Evolutionary conservation across 2,888 invertebrate species (phyloP).

Genomic region (Amphipyra tragopoginis): DNA sequence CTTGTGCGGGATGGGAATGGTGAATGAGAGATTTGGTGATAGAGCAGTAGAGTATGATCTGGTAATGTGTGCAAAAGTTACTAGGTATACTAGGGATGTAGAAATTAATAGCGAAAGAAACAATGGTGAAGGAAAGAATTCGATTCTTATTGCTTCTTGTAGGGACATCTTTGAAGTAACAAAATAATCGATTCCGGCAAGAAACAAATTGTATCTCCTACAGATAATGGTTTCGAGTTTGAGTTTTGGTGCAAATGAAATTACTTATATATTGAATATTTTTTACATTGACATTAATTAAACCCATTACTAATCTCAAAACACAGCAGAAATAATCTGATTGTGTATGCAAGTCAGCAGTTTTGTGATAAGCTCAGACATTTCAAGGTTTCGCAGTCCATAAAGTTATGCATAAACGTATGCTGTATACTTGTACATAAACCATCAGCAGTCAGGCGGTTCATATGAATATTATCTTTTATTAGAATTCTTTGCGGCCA

Average conservation of each 20-base stretch:
- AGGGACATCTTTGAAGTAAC: too few species aligned
- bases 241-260: too few species aligned
- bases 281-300: too few species aligned
- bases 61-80: neutral
- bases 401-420: constrained; percentile 31
- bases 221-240: too few species aligned
- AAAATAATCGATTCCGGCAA: too few species aligned
- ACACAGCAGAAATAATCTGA: constrained; percentile 1
- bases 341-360: constrained; percentile 21
- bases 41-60: neutral
- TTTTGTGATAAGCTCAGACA: constrained; percentile 26
- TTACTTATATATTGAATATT: too few species aligned
- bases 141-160: too few species aligned
- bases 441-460: constrained; percentile 8
- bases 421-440: constrained; percentile 25
- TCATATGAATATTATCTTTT: constrained; percentile 40
- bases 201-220: too few species aligned
- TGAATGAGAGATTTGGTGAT: neutral
- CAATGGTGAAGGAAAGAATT: too few species aligned
- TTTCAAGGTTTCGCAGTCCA: constrained; percentile 35
- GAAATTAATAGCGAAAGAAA: too few species aligned
- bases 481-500: constrained; percentile 41
- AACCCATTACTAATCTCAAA: neutral
- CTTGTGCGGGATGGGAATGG: neutral
- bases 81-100: too few species aligned